Conservation (phyloP, 2,113 vertebrate species). For the Strix uralensis region DNA sequence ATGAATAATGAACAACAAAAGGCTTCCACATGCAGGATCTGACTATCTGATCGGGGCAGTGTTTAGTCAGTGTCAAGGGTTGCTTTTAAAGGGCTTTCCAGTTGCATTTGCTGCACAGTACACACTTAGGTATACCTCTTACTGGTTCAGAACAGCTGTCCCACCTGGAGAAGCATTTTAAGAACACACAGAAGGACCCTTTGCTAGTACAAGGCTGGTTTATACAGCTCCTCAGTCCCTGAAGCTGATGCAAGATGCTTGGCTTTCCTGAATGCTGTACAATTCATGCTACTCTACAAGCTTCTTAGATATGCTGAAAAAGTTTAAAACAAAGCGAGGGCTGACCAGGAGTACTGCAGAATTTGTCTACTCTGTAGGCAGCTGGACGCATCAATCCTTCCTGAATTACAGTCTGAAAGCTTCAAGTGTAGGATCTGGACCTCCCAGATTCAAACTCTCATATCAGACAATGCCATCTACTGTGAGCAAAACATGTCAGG, state of each 20-base stretch:
- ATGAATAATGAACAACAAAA: background rate
- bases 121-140: background rate
- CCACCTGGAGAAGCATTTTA: background rate
- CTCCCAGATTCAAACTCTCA: background rate
- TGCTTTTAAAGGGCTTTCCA: background rate
- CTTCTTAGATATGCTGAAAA: background rate
- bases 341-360: background rate
- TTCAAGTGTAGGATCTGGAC: background rate
- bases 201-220: background rate
- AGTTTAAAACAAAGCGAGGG: background rate
- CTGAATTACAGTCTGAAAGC: background rate
- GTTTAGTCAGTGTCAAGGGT: background rate
- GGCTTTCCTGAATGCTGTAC: background rate
- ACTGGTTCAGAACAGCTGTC: background rate
- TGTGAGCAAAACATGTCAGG: fast-evolving
- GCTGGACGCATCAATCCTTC: background rate
- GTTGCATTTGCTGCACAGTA: background rate
- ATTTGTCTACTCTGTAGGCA: background rate
- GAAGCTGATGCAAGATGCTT: background rate
- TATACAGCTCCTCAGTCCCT: background rate
- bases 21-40: background rate
- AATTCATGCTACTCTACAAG: background rate
- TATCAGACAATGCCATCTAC: background rate
- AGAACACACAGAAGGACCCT: background rate
- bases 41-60: background rate